These are phyloP conservation scores for Heliconius melpomene DNA, from an alignment of 1,140 invertebrate genomes.

Conservation along the genomic window DNA sequence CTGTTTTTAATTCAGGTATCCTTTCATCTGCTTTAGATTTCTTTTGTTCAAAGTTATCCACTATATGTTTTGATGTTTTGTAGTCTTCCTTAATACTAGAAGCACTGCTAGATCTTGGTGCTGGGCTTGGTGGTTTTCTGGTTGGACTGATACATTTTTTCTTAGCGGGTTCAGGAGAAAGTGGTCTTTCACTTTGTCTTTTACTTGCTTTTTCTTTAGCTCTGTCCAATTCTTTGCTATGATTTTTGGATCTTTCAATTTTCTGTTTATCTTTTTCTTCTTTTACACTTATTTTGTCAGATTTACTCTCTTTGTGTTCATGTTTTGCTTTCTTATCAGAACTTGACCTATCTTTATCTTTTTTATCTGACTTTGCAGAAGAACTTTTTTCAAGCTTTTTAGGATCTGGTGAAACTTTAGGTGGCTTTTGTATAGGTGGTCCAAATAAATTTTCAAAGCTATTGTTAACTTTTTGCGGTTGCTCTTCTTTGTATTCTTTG, in stretches of 20 bases:
- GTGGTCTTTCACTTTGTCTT: slow-evolving; percentile 71
- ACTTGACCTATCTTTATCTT: slow-evolving; percentile 82
- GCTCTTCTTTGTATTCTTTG: slow-evolving; percentile 84
- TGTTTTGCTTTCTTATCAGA: slow-evolving; percentile 84
- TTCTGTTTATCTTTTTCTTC: slow-evolving; percentile 84
- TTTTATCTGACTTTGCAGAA: slow-evolving; percentile 81
- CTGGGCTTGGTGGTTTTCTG: slow-evolving; percentile 70
- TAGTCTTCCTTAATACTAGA: slow-evolving; percentile 78
- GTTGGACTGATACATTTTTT: slow-evolving; percentile 83
- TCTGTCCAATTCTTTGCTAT: slow-evolving; percentile 83
- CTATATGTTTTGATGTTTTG: slow-evolving; percentile 62
- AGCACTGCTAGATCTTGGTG: slow-evolving; percentile 70
- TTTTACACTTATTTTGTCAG: slow-evolving; percentile 79
- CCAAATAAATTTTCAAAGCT: slow-evolving; percentile 91
- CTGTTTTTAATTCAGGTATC: slow-evolving; percentile 63
- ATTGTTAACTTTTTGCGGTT: slow-evolving; percentile 82
- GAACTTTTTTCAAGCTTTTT: slow-evolving; percentile 84
- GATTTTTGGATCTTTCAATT: slow-evolving; percentile 84
- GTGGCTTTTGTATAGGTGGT: slow-evolving; percentile 87
- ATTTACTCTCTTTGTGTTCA: slow-evolving; percentile 80
- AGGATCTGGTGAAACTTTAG: slow-evolving; percentile 84
- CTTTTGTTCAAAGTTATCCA: slow-evolving; percentile 75
- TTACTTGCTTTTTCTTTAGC: slow-evolving; percentile 82
- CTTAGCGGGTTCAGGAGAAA: slow-evolving; percentile 79
- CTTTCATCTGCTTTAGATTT: slow-evolving; percentile 74